Conservation (phyloP, 2,113 vertebrate genomes). For the Gopherus evgoodei region DNA sequence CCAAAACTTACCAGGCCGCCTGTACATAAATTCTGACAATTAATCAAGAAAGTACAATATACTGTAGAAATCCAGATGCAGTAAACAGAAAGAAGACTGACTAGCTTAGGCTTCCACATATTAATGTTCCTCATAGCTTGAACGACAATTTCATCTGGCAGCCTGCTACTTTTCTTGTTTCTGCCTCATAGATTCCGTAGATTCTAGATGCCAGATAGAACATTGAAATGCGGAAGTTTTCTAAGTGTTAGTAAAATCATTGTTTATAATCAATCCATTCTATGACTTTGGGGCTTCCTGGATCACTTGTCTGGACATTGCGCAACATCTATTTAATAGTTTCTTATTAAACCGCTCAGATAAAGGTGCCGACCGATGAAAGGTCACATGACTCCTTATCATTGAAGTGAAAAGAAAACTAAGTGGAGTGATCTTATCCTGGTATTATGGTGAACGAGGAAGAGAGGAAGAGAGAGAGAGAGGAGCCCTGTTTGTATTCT, state of each 20-base stretch:
- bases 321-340: conserved; percentile 50
- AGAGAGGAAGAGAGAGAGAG: accelerated
- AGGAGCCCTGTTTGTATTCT: background rate
- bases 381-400: conserved; percentile 21
- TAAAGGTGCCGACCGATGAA: conserved; percentile 47
- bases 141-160: background rate
- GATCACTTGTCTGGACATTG: conserved; percentile 25
- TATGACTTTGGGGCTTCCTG: conserved; percentile 37
- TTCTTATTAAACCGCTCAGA: conserved; percentile 69
- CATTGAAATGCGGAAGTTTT: background rate
- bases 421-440: background rate
- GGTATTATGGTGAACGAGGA: background rate
- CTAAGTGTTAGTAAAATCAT: background rate
- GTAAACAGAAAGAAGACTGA: conserved; percentile 8
- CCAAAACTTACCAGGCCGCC: conserved; percentile 75
- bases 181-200: background rate
- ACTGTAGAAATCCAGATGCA: conserved; percentile 64
- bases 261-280: background rate
- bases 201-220: background rate
- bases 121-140: conserved; percentile 62
- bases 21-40: conserved; percentile 65
- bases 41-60: conserved; percentile 39
- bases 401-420: conserved; percentile 50
- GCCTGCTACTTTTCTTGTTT: conserved; percentile 17
- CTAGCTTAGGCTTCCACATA: background rate